phyloP scores from a whole-genome alignment of 2,113 vertebrate species.

The Alexandromys fortis region DNA sequence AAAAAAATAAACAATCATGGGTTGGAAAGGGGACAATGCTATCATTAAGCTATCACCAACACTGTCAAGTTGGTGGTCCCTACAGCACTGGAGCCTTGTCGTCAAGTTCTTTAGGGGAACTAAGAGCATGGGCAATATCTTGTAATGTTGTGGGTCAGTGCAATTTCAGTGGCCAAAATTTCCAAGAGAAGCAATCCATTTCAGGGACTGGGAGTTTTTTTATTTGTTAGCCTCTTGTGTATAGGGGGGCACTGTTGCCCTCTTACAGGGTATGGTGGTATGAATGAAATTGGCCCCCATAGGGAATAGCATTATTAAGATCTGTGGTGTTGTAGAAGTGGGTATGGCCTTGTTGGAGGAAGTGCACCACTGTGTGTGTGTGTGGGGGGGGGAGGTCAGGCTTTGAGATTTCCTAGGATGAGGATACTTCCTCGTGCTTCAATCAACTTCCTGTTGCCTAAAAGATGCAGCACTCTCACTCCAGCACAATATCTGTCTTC shows the following conservation, averaged over 20 bases:
- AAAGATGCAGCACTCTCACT: background rate
- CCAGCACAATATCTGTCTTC: background rate
- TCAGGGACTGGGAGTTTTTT: too few species aligned
- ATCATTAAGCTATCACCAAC: too few species aligned
- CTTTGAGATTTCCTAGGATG: background rate
- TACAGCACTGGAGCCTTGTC: background rate
- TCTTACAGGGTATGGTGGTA: background rate
- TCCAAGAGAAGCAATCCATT: background rate
- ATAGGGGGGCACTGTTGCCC: too few species aligned
- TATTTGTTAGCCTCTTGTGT: background rate
- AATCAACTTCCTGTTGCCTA: background rate
- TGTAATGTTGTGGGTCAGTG: background rate
- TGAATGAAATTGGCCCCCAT: background rate
- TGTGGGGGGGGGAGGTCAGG: too few species aligned
- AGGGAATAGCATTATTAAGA: background rate
- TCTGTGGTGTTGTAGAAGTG: background rate
- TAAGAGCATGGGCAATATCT: background rate
- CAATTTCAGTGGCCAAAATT: background rate
- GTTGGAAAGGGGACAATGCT: too few species aligned
- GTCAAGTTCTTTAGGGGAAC: background rate
- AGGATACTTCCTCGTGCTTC: background rate
- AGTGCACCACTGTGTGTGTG: background rate
- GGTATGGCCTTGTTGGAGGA: background rate
- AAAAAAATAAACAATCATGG: too few species aligned
- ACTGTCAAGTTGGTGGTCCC: background rate